Conservation (phyloP, 2,797 vertebrate genomes). For the Anguilla marmorata region DNA sequence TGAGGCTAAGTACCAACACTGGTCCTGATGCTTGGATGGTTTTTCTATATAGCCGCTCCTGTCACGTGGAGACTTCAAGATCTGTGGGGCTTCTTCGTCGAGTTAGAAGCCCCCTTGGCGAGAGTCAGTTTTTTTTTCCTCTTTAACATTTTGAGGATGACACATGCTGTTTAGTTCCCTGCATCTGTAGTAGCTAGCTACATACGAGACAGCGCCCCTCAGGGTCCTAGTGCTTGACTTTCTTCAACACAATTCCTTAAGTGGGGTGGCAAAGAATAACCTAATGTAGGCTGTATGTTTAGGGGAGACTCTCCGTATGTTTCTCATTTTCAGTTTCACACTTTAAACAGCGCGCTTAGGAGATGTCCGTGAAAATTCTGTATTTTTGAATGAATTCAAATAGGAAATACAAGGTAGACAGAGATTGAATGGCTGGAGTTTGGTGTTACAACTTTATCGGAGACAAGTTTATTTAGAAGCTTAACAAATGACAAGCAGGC, state of each 20-base stretch:
- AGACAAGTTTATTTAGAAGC: not conserved
- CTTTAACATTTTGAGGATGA: slow-evolving; percentile 69
- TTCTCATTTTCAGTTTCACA: not conserved
- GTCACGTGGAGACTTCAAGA: slow-evolving; percentile 72
- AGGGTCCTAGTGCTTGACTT: slow-evolving; percentile 66
- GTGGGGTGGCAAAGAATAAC: not conserved
- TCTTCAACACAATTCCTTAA: slow-evolving; percentile 20
- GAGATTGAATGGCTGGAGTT: not conserved
- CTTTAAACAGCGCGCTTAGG: not conserved
- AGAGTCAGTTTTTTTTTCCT: slow-evolving; percentile 46
- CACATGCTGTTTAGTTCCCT: slow-evolving; percentile 57
- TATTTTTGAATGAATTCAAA: no score
- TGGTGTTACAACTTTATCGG: not conserved
- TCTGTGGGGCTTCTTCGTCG: slow-evolving; percentile 55
- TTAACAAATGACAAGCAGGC: slow-evolving; percentile 2
- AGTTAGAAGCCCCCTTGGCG: slow-evolving; percentile 45
- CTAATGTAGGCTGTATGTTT: not conserved
- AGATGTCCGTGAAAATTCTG: not conserved
- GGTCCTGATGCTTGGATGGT: slow-evolving; percentile 78
- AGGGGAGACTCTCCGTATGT: not conserved
- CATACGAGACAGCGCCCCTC: slow-evolving; percentile 51
- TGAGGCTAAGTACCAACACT: slow-evolving; percentile 61
- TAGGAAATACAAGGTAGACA: not conserved
- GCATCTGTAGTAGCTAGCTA: slow-evolving; percentile 31
- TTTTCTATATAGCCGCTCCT: slow-evolving; percentile 72